phyloP scores from a whole-genome alignment of 2,888 invertebrate genomes.

The Andricus curvator region DNA sequence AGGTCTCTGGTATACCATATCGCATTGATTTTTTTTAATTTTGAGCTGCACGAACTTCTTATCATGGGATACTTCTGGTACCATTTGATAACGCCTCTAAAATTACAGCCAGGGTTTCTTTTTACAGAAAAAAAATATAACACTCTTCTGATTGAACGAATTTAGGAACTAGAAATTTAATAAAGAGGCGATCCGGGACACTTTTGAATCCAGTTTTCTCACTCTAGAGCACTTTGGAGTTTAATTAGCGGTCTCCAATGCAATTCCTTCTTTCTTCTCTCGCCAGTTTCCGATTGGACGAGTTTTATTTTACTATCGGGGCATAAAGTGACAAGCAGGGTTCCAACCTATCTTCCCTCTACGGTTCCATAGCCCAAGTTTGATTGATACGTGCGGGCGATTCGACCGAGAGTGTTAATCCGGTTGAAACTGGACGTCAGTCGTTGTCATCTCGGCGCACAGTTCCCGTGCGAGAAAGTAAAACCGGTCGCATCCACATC shows the following conservation, averaged over 20 bases:
- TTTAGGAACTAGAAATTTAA: neutral
- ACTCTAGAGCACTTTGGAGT: neutral
- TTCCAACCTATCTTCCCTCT: too few species aligned
- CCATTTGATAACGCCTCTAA: neutral
- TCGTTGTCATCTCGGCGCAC: conserved; percentile 56
- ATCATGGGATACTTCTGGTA: neutral
- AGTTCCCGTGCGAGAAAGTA: conserved; percentile 43
- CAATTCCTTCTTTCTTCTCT: neutral
- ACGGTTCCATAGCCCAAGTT: neutral
- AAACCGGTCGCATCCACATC: conserved; percentile 40
- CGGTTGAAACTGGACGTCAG: conserved; percentile 64
- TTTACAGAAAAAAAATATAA: neutral
- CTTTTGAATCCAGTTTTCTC: neutral
- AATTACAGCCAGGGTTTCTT: neutral
- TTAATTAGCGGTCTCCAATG: neutral
- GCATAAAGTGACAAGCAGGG: neutral
- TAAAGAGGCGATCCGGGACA: neutral
- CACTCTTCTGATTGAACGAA: neutral
- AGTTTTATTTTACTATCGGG: neutral
- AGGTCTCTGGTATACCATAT: too few species aligned
- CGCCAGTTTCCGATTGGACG: neutral
- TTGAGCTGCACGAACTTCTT: neutral
- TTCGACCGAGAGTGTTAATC: conserved; percentile 50
- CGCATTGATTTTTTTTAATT: neutral
- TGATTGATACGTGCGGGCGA: neutral